Evolutionary conservation across 2,888 invertebrate species (phyloP), one percentile per base, ranked within the genome.

Genomic region (Lasioglossum leucozonium): DNA sequence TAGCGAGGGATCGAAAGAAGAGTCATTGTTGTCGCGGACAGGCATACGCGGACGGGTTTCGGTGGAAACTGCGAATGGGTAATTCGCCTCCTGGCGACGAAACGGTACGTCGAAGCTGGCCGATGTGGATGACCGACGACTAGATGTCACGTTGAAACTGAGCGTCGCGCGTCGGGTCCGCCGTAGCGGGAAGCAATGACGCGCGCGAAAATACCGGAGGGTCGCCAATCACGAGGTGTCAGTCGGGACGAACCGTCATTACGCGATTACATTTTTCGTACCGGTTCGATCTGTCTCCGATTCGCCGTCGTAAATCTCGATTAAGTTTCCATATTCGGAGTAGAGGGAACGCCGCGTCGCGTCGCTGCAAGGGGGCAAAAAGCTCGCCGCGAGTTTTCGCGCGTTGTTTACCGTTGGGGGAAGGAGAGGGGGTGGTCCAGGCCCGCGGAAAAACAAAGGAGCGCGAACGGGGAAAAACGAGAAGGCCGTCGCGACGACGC

Each of bases 251-350:
- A 84, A 88, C 92, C 92, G 93, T 93, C 93, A 93, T 93, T 93
- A 93, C 92, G 90, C 91, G 93, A 93, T 93, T 92, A 93, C 92
- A 93, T 92, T 93, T 91, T 77, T 85, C 84, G 82, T 74, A 86
- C 80, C 82, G 90, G 82, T 10, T 55, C 91, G 90, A 92, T 92
- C 88, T 87, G 90, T 92, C 92, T 91, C 91, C 91, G 88, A 89
- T 88, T 88, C 87, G 16, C 40, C 75, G 74, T 78, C 89, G 89
- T 89, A 91, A 91, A 91, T 91, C 90, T 89, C 85, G 82, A 90
- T 91, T 88, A 90, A 87, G 79, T 89, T 91, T 91, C 85, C 90
- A 91, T 91, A 88, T 87, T 88, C 89, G 72, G 75, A 90, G 88
- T 87, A 86, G 80, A 83, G 51, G 51, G 10, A 51, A 51, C n/a